Conservation (phyloP, 2,888 invertebrate species). For the Selenia dentaria region DNA sequence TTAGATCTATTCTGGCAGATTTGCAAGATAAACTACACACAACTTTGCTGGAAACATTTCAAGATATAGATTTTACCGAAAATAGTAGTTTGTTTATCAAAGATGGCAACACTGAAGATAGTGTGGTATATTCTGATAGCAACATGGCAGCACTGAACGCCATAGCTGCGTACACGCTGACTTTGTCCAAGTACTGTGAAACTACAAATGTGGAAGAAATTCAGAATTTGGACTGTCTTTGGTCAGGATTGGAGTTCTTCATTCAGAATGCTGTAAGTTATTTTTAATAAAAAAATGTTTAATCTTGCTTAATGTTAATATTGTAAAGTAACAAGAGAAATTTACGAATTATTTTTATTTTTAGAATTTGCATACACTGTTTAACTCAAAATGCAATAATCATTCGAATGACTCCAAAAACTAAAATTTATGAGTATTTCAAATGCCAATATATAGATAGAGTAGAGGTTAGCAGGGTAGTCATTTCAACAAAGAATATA, state of each 20-base stretch:
- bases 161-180: constrained; percentile 69
- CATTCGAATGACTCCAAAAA: no score
- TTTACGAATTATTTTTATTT: no score
- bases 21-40: constrained; percentile 71
- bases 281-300: background rate
- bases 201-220: constrained; percentile 57
- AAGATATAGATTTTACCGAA: constrained; percentile 59
- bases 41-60: constrained; percentile 62
- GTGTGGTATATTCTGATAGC: constrained; percentile 50
- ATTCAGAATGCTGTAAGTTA: constrained; percentile 70
- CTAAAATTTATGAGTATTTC: no score
- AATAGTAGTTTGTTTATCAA: constrained; percentile 41
- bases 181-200: constrained; percentile 71
- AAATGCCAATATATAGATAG: no score
- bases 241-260: constrained; percentile 68
- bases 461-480: no score
- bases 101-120: constrained; percentile 56
- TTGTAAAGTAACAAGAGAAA: no score
- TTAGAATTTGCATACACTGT: no score
- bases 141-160: constrained; percentile 67
- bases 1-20: constrained; percentile 67
- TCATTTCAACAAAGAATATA: no score
- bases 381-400: no score
- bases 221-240: constrained; percentile 65
- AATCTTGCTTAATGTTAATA: no score